Conservation (phyloP, 23 tunicate species). For the Clavelina lepadiformis region DNA sequence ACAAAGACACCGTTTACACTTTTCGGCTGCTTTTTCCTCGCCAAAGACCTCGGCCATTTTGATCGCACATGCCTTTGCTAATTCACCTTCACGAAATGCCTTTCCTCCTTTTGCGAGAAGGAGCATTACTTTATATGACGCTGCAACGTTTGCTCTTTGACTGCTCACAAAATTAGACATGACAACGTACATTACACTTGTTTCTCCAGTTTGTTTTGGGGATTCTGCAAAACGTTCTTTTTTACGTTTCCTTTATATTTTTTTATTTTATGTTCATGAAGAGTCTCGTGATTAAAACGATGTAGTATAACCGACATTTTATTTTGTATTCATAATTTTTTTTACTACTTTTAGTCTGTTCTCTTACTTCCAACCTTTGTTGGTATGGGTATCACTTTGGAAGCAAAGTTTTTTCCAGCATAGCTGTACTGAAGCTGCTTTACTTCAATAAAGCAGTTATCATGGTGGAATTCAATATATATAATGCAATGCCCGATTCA, state of each 20-base stretch:
- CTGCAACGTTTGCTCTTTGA: constrained; percentile 12
- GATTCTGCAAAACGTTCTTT: constrained; percentile 7
- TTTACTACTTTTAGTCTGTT: too few relatives aligned
- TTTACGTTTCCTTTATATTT: constrained; percentile 9
- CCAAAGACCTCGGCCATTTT: constrained; percentile 17
- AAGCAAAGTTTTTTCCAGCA: too few relatives aligned
- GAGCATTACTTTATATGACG: constrained; percentile 24
- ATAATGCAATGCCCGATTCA: too few relatives aligned
- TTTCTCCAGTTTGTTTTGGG: constrained; percentile 9
- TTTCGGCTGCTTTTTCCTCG: constrained; percentile 11
- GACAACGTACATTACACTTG: constrained; percentile 16
- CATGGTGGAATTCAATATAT: too few relatives aligned
- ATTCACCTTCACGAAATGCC: constrained; percentile 27
- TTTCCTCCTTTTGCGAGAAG: constrained; percentile 12
- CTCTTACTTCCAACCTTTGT: too few relatives aligned
- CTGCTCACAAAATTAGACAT: constrained; percentile 16
- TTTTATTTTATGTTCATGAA: constrained; percentile 8
- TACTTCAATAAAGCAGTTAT: too few relatives aligned
- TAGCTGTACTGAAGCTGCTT: too few relatives aligned
- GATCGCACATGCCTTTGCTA: constrained; percentile 13
- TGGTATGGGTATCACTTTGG: too few relatives aligned
- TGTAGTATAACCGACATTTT: too few relatives aligned
- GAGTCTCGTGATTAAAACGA: constrained; percentile 21
- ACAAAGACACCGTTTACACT: constrained; percentile 21
- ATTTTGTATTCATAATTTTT: constrained; percentile 20